These are phyloP conservation scores for Lagocephalus sceleratus DNA, from an alignment of 2,797 vertebrate genomes.

Conservation along the genomic window DNA sequence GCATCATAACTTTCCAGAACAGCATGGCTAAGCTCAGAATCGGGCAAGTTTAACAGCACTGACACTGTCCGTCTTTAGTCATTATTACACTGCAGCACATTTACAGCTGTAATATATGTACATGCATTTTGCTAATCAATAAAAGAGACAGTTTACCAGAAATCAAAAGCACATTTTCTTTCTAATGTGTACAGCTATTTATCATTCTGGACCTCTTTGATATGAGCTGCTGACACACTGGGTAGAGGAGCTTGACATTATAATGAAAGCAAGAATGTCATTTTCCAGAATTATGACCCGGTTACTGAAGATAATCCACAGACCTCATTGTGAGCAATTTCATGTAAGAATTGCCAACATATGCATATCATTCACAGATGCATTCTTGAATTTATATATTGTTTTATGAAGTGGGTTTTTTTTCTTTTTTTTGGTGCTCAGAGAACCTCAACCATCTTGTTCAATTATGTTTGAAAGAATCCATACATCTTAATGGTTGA, in stretches of 20 bases:
- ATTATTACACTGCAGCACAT: conserved; percentile 7
- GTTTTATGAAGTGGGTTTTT: neutral
- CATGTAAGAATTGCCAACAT: neutral
- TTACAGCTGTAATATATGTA: conserved; percentile 13
- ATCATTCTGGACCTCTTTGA: neutral
- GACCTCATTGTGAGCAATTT: neutral
- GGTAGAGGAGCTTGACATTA: neutral
- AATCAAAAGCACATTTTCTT: neutral
- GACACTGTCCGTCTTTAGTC: neutral
- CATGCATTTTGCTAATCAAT: conserved; percentile 35
- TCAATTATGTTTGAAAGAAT: neutral
- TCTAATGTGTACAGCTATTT: neutral
- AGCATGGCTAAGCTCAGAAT: conserved; percentile 12
- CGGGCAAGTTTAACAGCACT: conserved; percentile 10
- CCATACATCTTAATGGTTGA: neutral
- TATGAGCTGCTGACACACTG: neutral
- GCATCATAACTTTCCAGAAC: conserved; percentile 26
- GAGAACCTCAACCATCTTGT: neutral
- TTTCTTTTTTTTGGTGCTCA: neutral
- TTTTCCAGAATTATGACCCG: neutral
- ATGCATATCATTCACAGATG: neutral
- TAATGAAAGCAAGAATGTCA: neutral
- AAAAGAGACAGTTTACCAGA: conserved; percentile 9
- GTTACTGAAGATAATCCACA: neutral
- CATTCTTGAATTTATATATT: neutral